Percentiles rank a stretch among this genome's conserved stretches.
Conservation (phyloP, 2,113 vertebrate species). For the Nestor notabilis region DNA sequence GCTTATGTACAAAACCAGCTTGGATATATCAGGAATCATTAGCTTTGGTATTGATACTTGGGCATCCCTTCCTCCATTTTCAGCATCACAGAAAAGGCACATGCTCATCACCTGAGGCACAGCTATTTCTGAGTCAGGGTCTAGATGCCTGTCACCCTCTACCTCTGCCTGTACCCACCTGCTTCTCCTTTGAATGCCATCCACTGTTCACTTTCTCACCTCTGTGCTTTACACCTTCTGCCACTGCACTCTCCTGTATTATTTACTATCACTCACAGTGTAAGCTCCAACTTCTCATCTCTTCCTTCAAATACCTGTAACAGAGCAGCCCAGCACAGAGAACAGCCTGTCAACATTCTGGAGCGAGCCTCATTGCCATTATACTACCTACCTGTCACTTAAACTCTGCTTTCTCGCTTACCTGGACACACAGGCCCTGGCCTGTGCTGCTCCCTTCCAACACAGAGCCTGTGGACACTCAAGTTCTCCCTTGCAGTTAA, state of each 20-base stretch:
- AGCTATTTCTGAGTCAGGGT: background rate
- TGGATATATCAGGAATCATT: background rate
- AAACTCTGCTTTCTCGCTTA: background rate
- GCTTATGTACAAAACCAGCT: background rate
- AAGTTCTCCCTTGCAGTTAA: background rate
- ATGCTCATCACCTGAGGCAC: background rate
- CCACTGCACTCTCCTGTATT: background rate
- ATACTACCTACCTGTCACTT: background rate
- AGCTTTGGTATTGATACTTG: too few species aligned
- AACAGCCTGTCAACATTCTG: background rate
- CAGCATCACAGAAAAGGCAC: background rate
- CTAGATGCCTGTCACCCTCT: background rate
- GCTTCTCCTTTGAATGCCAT: background rate
- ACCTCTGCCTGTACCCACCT: background rate
- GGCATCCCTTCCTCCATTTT: background rate
- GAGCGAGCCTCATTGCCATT: background rate
- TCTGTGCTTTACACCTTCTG: background rate
- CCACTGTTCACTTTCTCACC: background rate
- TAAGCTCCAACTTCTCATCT: background rate
- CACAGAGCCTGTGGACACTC: background rate
- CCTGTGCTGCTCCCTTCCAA: background rate
- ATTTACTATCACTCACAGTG: background rate
- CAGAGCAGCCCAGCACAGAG: background rate
- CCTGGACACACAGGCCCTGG: background rate
- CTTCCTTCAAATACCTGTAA: background rate